Base-by-base conservation (phyloP, 2,797 vertebrate species). In the Sparus aurata region DNA sequence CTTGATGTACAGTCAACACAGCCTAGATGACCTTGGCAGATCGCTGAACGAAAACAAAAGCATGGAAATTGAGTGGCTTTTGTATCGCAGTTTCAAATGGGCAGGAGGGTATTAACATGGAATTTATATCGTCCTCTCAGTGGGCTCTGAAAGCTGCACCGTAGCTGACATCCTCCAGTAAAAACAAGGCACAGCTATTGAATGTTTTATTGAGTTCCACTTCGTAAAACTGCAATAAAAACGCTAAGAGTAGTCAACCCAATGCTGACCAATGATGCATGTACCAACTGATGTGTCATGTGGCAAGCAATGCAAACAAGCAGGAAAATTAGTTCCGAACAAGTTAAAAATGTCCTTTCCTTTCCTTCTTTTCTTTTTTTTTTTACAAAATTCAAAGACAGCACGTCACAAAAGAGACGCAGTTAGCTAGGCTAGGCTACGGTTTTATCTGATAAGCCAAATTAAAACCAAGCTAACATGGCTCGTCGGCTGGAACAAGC, bases 1-100 rank as follows among this genome's bases (percentile, higher is more conserved):
- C 77, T 81, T 77, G 60, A 55, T 50, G 30, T 77, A 64, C 45
- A 25, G 55, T 74, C 64, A 3, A 52, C 27, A 17, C 41, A 41
- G 47, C 5, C 8, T 45, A 25, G 50, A 27, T 55, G 73, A 82
- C 70, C 78, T 79, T 79, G 20, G 34, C 15, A 25, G 69, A 27
- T 20, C 43, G 53, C 45, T 69, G 20, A 62, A 55, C 54, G 52
- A 65, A 74, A 43, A 41, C 52, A 13, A 13, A 52, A 17, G 45
- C 22, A 62, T 74, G 43, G 52, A 52, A 65, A 71, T 69, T 0
- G 74, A 53, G 20, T 23, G 15, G 17, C n/a, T 15, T 63, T 76
- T 69, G 43, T 18, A 50, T 50, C 41, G 20, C 43, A 27, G 52
- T 9, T n/a, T 20, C 8, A 22, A 49, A 73, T 3, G 3, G 10